Evolutionary conservation across 2,113 vertebrate genomes (phyloP).

Genomic region (Xyliphius kryptos): DNA sequence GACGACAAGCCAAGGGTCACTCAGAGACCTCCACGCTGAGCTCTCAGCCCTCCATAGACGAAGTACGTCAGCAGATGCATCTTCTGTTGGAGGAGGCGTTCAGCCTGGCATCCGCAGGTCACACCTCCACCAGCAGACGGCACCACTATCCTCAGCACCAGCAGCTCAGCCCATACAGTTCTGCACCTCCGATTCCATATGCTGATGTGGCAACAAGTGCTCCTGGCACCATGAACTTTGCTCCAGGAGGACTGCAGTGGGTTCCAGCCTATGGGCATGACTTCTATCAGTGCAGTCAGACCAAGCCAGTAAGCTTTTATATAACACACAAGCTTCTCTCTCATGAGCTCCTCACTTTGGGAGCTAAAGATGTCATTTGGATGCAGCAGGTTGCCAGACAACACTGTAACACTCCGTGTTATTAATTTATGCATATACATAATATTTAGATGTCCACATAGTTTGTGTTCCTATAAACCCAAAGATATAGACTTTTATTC

Average conservation of each 20-base stretch:
- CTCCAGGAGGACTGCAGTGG: conserved; percentile 84
- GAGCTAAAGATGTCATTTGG: too few species aligned
- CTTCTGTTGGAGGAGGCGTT: conserved; percentile 96
- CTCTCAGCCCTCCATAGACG: conserved; percentile 97
- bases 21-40: conserved; percentile 95
- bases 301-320: conserved; percentile 78
- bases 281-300: conserved; percentile 90
- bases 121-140: conserved; percentile 74
- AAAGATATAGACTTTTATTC: too few species aligned
- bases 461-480: too few species aligned
- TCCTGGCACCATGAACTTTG: conserved; percentile 81
- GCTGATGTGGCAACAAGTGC: conserved; percentile 91
- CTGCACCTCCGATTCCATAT: conserved; percentile 79
- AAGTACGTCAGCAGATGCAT: conserved; percentile 98
- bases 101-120: conserved; percentile 90
- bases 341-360: background rate
- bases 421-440: too few species aligned
- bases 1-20: conserved; percentile 85
- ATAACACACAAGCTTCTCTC: background rate
- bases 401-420: too few species aligned
- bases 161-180: conserved; percentile 68
- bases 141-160: conserved; percentile 51
- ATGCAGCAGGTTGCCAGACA: too few species aligned
- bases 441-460: too few species aligned
- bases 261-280: conserved; percentile 87